phyloP scores from a whole-genome alignment of 2,888 invertebrate genomes.

The Andrena dorsata region DNA sequence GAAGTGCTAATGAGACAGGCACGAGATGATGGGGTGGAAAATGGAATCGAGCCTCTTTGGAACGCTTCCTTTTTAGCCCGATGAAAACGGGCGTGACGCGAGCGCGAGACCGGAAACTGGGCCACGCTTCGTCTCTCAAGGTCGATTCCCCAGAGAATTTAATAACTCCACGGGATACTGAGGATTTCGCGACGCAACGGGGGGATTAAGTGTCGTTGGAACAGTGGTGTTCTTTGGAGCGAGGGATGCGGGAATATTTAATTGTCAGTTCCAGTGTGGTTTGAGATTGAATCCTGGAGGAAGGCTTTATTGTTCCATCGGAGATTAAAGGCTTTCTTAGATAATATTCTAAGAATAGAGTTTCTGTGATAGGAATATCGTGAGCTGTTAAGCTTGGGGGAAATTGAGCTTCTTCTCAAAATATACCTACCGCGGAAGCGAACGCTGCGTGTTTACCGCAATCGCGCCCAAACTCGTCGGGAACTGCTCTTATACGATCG shows the following conservation, averaged over 20 bases:
- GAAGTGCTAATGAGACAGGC: conserved; percentile 72
- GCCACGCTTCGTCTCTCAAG: conserved; percentile 55
- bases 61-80: conserved; percentile 41
- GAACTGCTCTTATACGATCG: not conserved
- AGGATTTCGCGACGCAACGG: not conserved
- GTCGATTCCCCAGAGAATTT: conserved; percentile 44
- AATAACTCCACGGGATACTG: conserved; percentile 33
- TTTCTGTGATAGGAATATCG: too few relatives aligned
- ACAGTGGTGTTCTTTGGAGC: not conserved
- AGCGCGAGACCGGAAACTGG: conserved; percentile 54
- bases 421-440: not conserved
- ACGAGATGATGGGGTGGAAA: conserved; percentile 64
- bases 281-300: not conserved
- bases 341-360: too few relatives aligned
- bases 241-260: conserved; percentile 14
- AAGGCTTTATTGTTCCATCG: not conserved
- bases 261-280: not conserved
- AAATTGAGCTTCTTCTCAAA: too few relatives aligned
- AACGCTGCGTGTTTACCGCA: not conserved
- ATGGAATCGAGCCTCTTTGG: conserved; percentile 65
- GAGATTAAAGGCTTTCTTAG: too few relatives aligned
- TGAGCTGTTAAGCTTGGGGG: too few relatives aligned
- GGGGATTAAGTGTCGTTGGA: not conserved
- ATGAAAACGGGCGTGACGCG: conserved; percentile 39
- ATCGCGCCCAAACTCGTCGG: not conserved